Conservation (phyloP, 2,113 vertebrate species). For the Brachionichthys hirsutus region DNA sequence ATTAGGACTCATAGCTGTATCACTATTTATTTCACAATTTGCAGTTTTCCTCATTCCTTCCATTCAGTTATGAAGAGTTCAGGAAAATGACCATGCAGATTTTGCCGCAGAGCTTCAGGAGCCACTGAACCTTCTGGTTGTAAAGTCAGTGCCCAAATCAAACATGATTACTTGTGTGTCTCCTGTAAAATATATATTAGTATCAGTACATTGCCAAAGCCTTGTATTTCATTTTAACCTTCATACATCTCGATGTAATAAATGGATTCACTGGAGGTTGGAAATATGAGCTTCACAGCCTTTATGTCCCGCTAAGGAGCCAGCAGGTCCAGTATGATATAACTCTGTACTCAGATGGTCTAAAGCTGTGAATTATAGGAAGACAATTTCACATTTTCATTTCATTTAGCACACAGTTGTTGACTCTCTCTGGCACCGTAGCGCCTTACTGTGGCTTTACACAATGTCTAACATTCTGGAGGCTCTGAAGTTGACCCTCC, state of each 20-base stretch:
- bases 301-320: constrained; percentile 12
- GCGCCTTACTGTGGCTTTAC: constrained; percentile 22
- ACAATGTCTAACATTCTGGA: constrained; percentile 42
- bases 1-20: too few species aligned
- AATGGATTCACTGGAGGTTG: constrained; percentile 56
- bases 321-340: constrained; percentile 39
- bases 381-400: constrained; percentile 50
- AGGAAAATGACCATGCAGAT: not conserved
- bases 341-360: constrained; percentile 37
- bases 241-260: constrained; percentile 59
- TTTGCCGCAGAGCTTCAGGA: constrained; percentile 7
- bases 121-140: constrained; percentile 51
- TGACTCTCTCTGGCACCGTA: constrained; percentile 38
- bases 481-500: constrained; percentile 20
- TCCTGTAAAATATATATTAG: constrained; percentile 14
- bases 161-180: constrained; percentile 32
- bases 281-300: constrained; percentile 49
- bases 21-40: too few species aligned
- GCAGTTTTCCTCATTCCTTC: too few species aligned
- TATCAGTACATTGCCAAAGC: constrained; percentile 7
- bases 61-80: too few species aligned
- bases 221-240: constrained; percentile 38
- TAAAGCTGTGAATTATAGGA: constrained; percentile 42
- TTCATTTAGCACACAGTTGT: constrained; percentile 44
- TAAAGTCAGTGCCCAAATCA: constrained; percentile 17